Base-by-base conservation (phyloP, 1,140 invertebrate species). In the Oncopeltus fasciatus region DNA sequence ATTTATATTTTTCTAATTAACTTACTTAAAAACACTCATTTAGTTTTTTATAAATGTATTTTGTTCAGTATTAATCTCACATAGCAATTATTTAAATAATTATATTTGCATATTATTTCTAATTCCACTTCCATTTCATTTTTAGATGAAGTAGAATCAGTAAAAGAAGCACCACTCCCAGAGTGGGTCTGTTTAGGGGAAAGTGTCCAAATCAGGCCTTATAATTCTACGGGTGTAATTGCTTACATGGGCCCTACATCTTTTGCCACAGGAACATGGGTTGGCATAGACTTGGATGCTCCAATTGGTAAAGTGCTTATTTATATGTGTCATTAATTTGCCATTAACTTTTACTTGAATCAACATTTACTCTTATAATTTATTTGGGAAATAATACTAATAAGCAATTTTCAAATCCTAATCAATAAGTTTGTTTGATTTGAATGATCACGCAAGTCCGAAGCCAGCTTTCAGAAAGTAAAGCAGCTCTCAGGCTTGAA, bases 141-240 rank as follows among this genome's bases (percentile, higher is more conserved):
- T 66, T 21, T 29, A 68, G 68, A 68, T 64, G 69, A 68, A 49
- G 60, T 20, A 53, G 65, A 66, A 20, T 18, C 33, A 1, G 47
- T 64, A 12, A 62, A 64, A 21, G 81, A 82, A 67, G 71, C 75
- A 67, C 70, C 78, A 9, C 69, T 88, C 33, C 90, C 91, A 1
- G 85, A 90, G 9, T 94, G 91, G 91, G 81, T 95, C 63, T 78
- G 83, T n/a, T 72, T 91, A 33, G 90, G 91, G 56, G 91, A 95
- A 78, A 89, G 88, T 69, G 90, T 95, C 26, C 78, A 87, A 65
- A 90, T 95, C 64, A 82, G 89, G 59, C 89, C 92, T 1, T 91
- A 91, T 69, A 88, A 86, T 72, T 87, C 85, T 63, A 87, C 87
- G 18, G 92, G 92, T 61, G 83, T 91, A 9, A 84, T 96, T 57